phyloP scores from a whole-genome alignment of 2,113 vertebrate genomes.

The Esox niger region DNA sequence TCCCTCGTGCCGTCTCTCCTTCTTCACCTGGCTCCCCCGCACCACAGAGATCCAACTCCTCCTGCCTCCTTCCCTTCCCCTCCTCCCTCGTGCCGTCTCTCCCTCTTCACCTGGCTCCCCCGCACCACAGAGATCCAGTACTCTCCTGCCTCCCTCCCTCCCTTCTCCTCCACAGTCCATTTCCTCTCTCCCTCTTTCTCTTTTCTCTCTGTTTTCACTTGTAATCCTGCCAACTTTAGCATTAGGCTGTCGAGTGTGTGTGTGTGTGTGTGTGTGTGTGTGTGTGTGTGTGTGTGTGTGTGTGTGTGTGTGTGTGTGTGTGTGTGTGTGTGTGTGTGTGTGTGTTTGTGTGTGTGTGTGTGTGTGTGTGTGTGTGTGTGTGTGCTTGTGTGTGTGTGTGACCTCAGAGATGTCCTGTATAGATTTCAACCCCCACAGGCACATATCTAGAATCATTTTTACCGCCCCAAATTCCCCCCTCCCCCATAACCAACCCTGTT shows the following conservation, averaged over 20 bases:
- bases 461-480: too few species aligned
- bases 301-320: not conserved
- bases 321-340: constrained; percentile 13
- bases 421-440: not conserved
- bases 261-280: not conserved
- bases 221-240: not conserved
- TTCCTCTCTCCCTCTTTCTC: not conserved
- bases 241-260: not conserved
- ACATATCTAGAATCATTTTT: not conserved
- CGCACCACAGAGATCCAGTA: not conserved
- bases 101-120: not conserved
- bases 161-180: too few species aligned
- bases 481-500: not conserved
- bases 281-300: constrained; percentile 1
- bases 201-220: not conserved
- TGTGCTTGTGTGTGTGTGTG: not conserved
- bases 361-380: not conserved
- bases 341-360: constrained; percentile 10
- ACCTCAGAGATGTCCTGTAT: not conserved
- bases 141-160: not conserved
- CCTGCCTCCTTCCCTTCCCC: not conserved
- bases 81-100: not conserved
- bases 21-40: not conserved
- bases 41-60: not conserved
- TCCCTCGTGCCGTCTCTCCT: not conserved